These are phyloP conservation scores for Squalus acanthias DNA, from an alignment of 2,797 vertebrate genomes.

Conservation along the genomic window DNA sequence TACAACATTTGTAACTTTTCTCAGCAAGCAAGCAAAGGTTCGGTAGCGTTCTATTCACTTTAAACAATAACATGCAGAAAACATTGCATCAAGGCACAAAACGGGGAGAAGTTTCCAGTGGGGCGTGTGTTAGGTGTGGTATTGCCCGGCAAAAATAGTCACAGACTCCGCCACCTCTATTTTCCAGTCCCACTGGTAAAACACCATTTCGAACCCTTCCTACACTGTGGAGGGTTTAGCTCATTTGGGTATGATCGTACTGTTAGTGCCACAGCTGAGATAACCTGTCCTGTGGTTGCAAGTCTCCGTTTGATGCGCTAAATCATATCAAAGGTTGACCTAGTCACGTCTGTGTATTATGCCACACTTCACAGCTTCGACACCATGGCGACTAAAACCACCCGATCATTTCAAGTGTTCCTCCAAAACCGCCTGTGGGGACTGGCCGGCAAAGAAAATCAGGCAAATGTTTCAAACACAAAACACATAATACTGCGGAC, in stretches of 20 bases:
- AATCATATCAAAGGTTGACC: constrained; percentile 12
- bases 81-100: constrained; percentile 1
- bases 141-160: not conserved
- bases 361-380: not conserved
- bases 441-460: not conserved
- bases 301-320: not conserved
- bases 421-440: not conserved
- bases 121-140: too few species aligned
- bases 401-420: not conserved
- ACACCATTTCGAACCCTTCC: not conserved
- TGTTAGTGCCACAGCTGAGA: not conserved
- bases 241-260: not conserved
- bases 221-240: not conserved
- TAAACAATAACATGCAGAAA: not conserved
- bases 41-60: not conserved
- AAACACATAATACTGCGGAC: not conserved
- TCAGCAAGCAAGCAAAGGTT: not conserved
- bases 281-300: not conserved
- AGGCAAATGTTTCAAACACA: not conserved
- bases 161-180: not conserved
- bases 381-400: not conserved
- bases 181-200: not conserved
- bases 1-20: not conserved
- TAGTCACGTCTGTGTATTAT: not conserved
- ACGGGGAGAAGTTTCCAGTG: not conserved